Evolutionary conservation across 2,113 vertebrate genomes (phyloP).

Genomic region (Macquaria ambigua): DNA sequence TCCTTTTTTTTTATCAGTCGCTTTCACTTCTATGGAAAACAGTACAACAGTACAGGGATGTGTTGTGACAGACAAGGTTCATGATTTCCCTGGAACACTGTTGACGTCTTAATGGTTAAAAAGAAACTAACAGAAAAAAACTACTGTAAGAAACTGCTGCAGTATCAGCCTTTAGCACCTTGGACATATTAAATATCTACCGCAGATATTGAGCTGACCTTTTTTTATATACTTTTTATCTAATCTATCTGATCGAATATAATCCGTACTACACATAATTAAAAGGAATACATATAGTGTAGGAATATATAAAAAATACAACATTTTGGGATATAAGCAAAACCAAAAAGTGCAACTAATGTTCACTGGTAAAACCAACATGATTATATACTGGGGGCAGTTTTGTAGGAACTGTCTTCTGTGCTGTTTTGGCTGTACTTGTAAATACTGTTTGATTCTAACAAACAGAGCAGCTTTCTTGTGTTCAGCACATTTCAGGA

Average conservation of each 20-base stretch:
- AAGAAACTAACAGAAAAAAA: neutral
- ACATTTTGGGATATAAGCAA: neutral
- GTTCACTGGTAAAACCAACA: neutral
- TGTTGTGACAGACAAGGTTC: neutral
- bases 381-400: neutral
- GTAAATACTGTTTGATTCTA: neutral
- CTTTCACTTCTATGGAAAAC: neutral
- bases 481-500: neutral
- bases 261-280: too few species aligned
- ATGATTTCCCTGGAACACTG: neutral
- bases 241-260: too few species aligned
- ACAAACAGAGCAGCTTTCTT: neutral
- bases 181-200: too few species aligned
- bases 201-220: too few species aligned
- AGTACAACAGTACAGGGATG: neutral
- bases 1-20: neutral
- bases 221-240: too few species aligned
- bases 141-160: neutral
- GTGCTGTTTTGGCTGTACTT: neutral
- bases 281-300: neutral
- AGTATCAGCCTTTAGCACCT: too few species aligned
- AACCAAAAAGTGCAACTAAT: neutral
- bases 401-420: neutral
- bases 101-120: neutral
- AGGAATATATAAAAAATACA: neutral